Evolutionary conservation across 2,113 vertebrate species (phyloP), one percentile per base, ranked within the genome.

Genomic region (Salvator merianae): DNA sequence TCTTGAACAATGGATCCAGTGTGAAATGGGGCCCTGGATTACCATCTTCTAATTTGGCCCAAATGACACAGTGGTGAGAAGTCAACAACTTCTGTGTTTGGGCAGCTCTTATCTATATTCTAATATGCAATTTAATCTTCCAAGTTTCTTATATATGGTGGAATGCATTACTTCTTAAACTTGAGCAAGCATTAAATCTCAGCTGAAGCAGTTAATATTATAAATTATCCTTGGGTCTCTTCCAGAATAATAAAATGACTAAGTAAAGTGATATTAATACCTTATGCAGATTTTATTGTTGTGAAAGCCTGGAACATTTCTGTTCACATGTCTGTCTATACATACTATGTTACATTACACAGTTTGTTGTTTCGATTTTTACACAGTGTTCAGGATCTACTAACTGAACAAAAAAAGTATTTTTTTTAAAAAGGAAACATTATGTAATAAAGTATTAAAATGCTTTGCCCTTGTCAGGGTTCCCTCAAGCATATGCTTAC

Each of bases 121-220:
- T 50, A 71, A 84, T 55, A 59, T 59, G 34, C 66, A 84, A 59
- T 78, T 43, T 71, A 71, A 71, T 40, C 38, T 79, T 71, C 55
- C 20, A 71, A 7, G 13, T 43, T 59, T 34, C 73, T 70, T 26
- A 59, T 40, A 66, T 30, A 62, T 40, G 36, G 47, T 78, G 70
- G 28, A 70, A 14, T 78, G 66, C 50, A 70, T 84, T 77, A 71
- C n/a, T 78, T 20, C 36, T 78, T 70, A 78, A 84, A 69, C 83
- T 71, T 79, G 50, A 62, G 13, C 78, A 62, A 62, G 63, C 30
- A 62, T 62, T 71, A 78, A 36, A n/a, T 47, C 47, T 77, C 55
- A 78, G 26, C n/a, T 79, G 38, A 76, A 84, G 66, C 76, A 63
- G 66, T 53, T 62, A 62, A 62, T 63, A 78, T 72, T 79, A 22